These are phyloP conservation scores for Cataglyphis albicans DNA, from an alignment of 2,888 invertebrate species.

Conservation along the genomic window DNA sequence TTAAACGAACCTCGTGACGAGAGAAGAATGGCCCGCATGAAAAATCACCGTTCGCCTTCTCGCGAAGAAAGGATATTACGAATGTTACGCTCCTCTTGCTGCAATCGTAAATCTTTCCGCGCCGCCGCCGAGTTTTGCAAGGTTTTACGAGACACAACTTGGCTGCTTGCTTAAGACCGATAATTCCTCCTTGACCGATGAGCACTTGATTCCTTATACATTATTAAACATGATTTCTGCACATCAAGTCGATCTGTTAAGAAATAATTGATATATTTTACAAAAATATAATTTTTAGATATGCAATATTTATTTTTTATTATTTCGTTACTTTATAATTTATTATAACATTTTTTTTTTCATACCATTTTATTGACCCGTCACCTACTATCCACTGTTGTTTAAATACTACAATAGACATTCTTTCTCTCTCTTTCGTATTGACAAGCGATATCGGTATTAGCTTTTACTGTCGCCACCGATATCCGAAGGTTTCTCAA, in stretches of 20 bases:
- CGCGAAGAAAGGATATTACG: slow-evolving; percentile 67
- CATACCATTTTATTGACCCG: background rate
- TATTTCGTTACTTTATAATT: background rate
- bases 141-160: slow-evolving; percentile 47
- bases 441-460: background rate
- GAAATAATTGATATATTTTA: slow-evolving; percentile 4
- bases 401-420: background rate
- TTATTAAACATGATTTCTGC: slow-evolving; percentile 11
- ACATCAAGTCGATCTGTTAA: background rate
- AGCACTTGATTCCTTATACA: slow-evolving; percentile 21
- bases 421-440: background rate
- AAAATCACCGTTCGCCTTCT: slow-evolving; percentile 66
- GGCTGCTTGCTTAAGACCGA: slow-evolving; percentile 49
- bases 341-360: background rate
- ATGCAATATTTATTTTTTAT: slow-evolving; percentile 22
- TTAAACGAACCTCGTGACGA: slow-evolving; percentile 61
- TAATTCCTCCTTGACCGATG: slow-evolving; percentile 55
- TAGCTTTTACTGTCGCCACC: slow-evolving; percentile 5
- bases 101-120: slow-evolving; percentile 69
- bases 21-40: slow-evolving; percentile 58
- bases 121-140: slow-evolving; percentile 48
- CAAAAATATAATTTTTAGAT: background rate
- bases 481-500: slow-evolving; percentile 49
- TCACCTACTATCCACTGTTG: slow-evolving; percentile 11
- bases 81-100: slow-evolving; percentile 68